Evolutionary conservation across 2,113 vertebrate genomes (phyloP).

Genomic region (Barnardius zonarius): DNA sequence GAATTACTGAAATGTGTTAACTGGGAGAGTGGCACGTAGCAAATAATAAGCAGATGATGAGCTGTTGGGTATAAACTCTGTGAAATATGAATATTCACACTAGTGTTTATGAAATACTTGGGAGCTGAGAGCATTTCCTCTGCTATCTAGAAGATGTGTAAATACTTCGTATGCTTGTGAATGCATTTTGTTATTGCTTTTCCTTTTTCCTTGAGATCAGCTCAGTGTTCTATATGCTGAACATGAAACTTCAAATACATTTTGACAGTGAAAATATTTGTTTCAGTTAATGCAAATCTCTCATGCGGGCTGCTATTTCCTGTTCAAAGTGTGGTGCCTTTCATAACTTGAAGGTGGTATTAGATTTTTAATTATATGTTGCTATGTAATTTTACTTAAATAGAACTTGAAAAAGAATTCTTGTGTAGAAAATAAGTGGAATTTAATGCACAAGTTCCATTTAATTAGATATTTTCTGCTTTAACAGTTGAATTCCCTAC

Average conservation of each 20-base stretch:
- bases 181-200: not conserved
- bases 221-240: not conserved
- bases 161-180: not conserved
- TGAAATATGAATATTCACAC: not conserved
- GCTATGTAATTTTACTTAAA: constrained; percentile 35
- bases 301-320: not conserved
- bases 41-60: not conserved
- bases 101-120: not conserved
- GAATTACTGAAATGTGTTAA: not conserved
- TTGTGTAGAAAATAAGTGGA: constrained; percentile 30
- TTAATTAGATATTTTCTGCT: constrained; percentile 71
- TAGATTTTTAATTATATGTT: constrained; percentile 66
- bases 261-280: constrained; percentile 2
- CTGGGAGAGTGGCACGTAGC: not conserved
- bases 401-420: constrained; percentile 29
- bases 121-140: not conserved
- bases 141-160: not conserved
- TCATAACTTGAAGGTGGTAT: constrained; percentile 32
- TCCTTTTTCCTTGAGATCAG: not conserved
- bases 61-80: not conserved
- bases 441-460: constrained; percentile 59
- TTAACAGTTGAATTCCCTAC: constrained; percentile 48
- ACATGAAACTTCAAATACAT: not conserved
- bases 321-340: constrained; percentile 7
- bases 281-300: not conserved